Evolutionary conservation across 1,140 invertebrate genomes (phyloP).

Genomic region (Piezodorus guildinii): DNA sequence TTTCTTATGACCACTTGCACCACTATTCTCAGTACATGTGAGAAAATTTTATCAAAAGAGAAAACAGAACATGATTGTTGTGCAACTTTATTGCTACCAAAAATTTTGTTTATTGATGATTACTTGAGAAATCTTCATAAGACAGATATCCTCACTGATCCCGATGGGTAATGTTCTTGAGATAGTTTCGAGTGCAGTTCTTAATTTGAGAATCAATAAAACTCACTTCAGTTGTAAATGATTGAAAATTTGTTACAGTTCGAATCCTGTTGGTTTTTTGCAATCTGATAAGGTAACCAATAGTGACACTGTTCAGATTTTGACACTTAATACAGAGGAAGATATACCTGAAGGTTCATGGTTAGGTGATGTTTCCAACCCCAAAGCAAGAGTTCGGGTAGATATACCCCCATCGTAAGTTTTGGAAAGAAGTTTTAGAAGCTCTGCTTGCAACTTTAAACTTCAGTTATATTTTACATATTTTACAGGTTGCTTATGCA

Average conservation of each 20-base stretch:
- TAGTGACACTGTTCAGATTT: slow-evolving; percentile 22
- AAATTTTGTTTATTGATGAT: slow-evolving; percentile 17
- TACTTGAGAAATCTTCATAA: slow-evolving; percentile 8
- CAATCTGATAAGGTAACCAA: not conserved
- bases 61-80: slow-evolving; percentile 18
- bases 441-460: too few relatives aligned
- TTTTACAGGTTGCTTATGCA: slow-evolving; percentile 40
- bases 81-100: slow-evolving; percentile 12
- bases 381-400: slow-evolving; percentile 40
- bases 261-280: not conserved
- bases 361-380: slow-evolving; percentile 43
- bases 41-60: not conserved
- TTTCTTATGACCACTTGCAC: slow-evolving; percentile 20
- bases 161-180: not conserved
- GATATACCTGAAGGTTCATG: slow-evolving; percentile 43
- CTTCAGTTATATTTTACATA: too few relatives aligned
- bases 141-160: not conserved
- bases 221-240: too few relatives aligned
- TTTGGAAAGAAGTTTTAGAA: not conserved
- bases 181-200: too few relatives aligned
- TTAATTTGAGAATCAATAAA: too few relatives aligned
- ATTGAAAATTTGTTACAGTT: not conserved
- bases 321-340: slow-evolving; percentile 33
- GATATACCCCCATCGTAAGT: slow-evolving; percentile 39
- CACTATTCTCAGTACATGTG: slow-evolving; percentile 17